Conservation (phyloP, 2,888 invertebrate genomes). For the Argyra leucocephala region DNA sequence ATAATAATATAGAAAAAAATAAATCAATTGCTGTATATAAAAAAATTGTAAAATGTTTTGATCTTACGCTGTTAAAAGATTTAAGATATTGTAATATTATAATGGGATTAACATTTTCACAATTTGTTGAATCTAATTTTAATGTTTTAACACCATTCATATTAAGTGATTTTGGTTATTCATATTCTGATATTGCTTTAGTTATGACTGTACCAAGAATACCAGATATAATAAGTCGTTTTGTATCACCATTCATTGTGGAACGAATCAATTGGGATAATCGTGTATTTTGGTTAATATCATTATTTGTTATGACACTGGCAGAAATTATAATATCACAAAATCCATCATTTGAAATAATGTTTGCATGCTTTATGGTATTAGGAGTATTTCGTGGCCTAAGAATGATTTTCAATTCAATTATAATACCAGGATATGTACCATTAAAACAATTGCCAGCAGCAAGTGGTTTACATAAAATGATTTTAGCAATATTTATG, state of each 20-base stretch:
- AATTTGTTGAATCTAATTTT: slow-evolving; percentile 64
- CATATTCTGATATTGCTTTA: slow-evolving; percentile 48
- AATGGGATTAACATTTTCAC: slow-evolving; percentile 60
- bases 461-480: slow-evolving; percentile 59
- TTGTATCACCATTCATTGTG: slow-evolving; percentile 57
- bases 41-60: slow-evolving; percentile 57
- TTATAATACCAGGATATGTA: slow-evolving; percentile 63
- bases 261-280: slow-evolving; percentile 61
- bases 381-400: slow-evolving; percentile 64
- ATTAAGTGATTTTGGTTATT: slow-evolving; percentile 54
- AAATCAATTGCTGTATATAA: slow-evolving; percentile 25
- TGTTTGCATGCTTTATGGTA: slow-evolving; percentile 51
- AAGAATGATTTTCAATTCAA: slow-evolving; percentile 62
- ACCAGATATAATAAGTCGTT: slow-evolving; percentile 56
- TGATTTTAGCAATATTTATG: slow-evolving; percentile 56
- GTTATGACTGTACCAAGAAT: slow-evolving; percentile 61
- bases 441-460: slow-evolving; percentile 59
- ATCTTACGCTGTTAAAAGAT: slow-evolving; percentile 58
- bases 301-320: slow-evolving; percentile 52
- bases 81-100: slow-evolving; percentile 59
- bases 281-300: slow-evolving; percentile 56
- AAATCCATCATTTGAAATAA: slow-evolving; percentile 46
- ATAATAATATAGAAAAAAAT: background rate
- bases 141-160: slow-evolving; percentile 64
- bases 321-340: slow-evolving; percentile 50